A percentile compares a stretch with the other conserved stretches of the same genome.
These are phyloP conservation scores for Caenorhabditis sinica DNA, from an alignment of 2,888 invertebrate genomes.

Conservation along the genomic window DNA sequence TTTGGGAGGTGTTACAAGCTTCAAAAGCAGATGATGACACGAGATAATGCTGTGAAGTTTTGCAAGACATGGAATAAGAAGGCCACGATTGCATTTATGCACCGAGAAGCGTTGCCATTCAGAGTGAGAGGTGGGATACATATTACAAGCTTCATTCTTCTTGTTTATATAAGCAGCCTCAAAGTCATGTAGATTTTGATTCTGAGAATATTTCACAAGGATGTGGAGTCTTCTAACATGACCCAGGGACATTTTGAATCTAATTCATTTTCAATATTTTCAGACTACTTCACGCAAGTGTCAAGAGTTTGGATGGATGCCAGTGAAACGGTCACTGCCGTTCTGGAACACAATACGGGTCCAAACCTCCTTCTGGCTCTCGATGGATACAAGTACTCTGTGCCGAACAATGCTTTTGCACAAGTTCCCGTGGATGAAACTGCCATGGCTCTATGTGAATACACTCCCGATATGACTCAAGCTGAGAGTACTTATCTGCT, in stretches of 20 bases:
- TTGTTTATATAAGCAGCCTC: no score
- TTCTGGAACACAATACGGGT: background rate
- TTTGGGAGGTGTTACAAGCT: slow-evolving; percentile 38
- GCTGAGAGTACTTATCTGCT: slow-evolving; percentile 7
- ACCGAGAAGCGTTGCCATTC: slow-evolving; percentile 12
- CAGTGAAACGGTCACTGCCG: background rate
- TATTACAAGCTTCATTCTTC: no score
- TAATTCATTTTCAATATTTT: no score
- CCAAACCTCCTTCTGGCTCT: background rate
- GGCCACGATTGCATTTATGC: slow-evolving; percentile 16
- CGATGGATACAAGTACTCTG: slow-evolving; percentile 3
- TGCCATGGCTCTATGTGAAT: slow-evolving; percentile 25
- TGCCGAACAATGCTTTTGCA: background rate
- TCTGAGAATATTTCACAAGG: no score
- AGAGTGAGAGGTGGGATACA: background rate
- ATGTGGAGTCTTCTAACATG: no score
- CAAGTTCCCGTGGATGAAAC: background rate
- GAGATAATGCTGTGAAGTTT: background rate
- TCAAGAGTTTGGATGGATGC: slow-evolving; percentile 1
- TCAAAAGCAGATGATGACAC: slow-evolving; percentile 3
- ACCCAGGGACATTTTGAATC: no score
- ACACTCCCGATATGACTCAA: slow-evolving; percentile 17
- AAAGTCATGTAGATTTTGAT: no score
- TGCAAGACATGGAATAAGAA: background rate
- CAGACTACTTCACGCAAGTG: background rate